These are phyloP conservation scores for Pelmatolapia mariae DNA, from an alignment of 2,113 vertebrate genomes.

Conservation along the genomic window DNA sequence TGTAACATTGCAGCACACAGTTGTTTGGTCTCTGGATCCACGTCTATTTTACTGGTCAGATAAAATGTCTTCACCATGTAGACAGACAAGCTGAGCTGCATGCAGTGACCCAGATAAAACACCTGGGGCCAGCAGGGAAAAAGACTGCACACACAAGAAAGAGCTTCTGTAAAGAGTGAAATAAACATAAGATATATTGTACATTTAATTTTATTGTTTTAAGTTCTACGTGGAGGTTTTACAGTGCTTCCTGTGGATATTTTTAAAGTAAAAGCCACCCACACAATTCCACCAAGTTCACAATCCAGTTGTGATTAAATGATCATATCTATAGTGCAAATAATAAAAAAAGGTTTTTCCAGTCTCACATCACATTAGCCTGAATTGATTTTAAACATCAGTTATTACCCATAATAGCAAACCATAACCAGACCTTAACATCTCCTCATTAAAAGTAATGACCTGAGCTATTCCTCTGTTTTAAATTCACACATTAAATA, in stretches of 20 bases:
- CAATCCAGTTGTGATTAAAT: not conserved
- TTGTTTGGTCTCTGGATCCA: not conserved
- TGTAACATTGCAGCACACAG: not conserved
- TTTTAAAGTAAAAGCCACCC: not conserved
- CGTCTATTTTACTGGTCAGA: constrained; percentile 27
- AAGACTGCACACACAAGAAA: not conserved
- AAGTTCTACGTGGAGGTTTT: not conserved
- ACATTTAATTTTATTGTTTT: not conserved
- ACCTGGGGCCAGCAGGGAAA: constrained; percentile 13
- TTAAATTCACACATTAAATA: not conserved
- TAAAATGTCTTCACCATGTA: constrained; percentile 7
- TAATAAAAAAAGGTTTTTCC: not conserved
- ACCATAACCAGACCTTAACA: not conserved
- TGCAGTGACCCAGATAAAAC: constrained; percentile 39
- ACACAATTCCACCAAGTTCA: not conserved
- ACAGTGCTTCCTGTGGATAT: not conserved
- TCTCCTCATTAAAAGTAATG: not conserved
- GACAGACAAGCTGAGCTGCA: constrained; percentile 9
- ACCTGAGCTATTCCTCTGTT: not conserved
- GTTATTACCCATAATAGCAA: not conserved
- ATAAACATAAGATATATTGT: not conserved
- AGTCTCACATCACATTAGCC: not conserved
- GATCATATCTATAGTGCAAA: not conserved
- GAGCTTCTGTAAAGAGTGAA: not conserved
- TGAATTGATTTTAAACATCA: not conserved